phyloP scores from a whole-genome alignment of 2,797 vertebrate genomes.

The Melanotaenia nigrans region DNA sequence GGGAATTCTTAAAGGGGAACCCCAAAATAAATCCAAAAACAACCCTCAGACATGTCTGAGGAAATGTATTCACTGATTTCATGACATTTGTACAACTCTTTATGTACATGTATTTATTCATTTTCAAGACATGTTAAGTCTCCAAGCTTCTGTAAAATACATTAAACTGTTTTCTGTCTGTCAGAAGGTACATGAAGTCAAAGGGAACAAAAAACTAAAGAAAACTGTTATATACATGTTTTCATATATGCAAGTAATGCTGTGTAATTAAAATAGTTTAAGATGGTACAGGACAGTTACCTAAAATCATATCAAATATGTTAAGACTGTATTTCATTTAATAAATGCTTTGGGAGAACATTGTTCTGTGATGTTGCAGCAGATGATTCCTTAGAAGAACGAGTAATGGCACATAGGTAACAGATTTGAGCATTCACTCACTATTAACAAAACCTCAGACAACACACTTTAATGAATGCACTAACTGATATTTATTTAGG shows the following conservation, averaged over 20 bases:
- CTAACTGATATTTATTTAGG: constrained; percentile 21
- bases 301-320: constrained; percentile 12
- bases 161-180: not conserved
- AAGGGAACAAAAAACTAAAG: constrained; percentile 10
- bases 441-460: constrained; percentile 25
- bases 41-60: not conserved
- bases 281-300: constrained; percentile 38
- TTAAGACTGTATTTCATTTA: constrained; percentile 48
- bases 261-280: constrained; percentile 34
- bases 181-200: constrained; percentile 1
- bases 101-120: constrained; percentile 19
- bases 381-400: constrained; percentile 39
- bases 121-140: not conserved
- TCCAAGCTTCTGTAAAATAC: not conserved
- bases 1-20: constrained; percentile 16
- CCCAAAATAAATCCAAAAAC: constrained; percentile 5
- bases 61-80: constrained; percentile 11
- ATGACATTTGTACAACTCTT: constrained; percentile 15
- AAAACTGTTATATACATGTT: not conserved
- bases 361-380: constrained; percentile 44
- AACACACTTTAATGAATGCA: constrained; percentile 37
- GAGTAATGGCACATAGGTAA: constrained; percentile 23
- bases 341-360: constrained; percentile 79
- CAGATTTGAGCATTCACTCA: constrained; percentile 3
- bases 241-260: constrained; percentile 30